Percentiles rank a stretch among this genome's conserved stretches.
These are phyloP conservation scores for Pseudococcus jackbeardsleyi DNA, from an alignment of 2,888 invertebrate genomes.

Conservation along the genomic window DNA sequence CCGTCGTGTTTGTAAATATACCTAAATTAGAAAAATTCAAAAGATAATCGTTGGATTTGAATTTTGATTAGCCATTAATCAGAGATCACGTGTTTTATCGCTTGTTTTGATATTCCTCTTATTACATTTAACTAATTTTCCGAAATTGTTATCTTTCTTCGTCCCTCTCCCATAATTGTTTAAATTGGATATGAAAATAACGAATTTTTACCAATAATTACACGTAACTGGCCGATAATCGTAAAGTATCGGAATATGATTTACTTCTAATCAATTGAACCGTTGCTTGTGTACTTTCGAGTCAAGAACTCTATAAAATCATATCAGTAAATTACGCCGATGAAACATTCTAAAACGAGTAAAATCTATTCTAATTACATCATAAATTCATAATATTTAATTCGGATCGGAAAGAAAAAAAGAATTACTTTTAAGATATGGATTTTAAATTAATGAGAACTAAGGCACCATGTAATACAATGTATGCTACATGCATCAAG, in stretches of 20 bases:
- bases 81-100: neutral
- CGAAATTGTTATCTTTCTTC: neutral
- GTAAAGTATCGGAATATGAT: neutral
- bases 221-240: neutral
- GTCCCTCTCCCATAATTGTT: neutral
- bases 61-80: neutral
- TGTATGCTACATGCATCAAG: neutral
- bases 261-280: neutral
- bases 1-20: neutral
- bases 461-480: neutral
- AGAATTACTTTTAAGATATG: neutral
- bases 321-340: neutral
- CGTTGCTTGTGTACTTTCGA: neutral
- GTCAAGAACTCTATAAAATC: neutral
- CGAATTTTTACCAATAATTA: neutral
- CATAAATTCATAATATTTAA: neutral
- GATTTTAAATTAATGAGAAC: neutral
- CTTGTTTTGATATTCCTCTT: neutral
- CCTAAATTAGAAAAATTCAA: neutral
- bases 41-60: neutral
- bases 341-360: neutral
- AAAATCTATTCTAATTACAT: neutral
- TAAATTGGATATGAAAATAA: neutral
- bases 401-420: neutral
- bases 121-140: neutral